Conservation (phyloP, 2,113 vertebrate species). For the Platanista minor region DNA sequence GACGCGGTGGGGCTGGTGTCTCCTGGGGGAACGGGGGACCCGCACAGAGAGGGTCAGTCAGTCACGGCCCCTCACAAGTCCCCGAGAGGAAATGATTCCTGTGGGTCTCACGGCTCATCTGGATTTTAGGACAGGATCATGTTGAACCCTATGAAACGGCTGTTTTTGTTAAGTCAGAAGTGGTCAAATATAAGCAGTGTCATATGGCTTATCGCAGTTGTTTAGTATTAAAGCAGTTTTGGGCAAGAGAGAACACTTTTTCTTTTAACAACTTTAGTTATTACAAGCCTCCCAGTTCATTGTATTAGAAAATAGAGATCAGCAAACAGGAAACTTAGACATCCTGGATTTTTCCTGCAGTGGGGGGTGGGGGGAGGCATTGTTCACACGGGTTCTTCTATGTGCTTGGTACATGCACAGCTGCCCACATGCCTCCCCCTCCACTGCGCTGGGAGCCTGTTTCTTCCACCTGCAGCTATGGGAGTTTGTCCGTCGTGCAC, state of each 20-base stretch:
- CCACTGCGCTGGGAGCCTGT: accelerated
- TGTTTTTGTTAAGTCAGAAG: background rate
- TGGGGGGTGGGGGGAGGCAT: background rate
- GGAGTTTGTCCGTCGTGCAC: background rate
- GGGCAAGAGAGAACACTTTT: background rate
- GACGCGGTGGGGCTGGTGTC: background rate
- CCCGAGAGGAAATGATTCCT: background rate
- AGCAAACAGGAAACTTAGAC: background rate
- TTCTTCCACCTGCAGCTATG: accelerated
- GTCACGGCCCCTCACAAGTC: background rate
- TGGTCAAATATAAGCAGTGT: background rate
- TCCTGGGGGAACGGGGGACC: background rate
- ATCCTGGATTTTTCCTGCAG: accelerated
- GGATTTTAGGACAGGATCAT: background rate
- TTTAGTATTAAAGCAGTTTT: background rate
- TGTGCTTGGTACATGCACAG: accelerated
- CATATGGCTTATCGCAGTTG: background rate
- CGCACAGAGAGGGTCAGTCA: accelerated
- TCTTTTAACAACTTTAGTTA: constrained; percentile 8
- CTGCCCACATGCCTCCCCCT: accelerated
- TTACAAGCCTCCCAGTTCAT: background rate
- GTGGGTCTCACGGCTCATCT: background rate
- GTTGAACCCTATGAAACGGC: background rate
- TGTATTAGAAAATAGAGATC: background rate
- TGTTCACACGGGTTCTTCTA: background rate